These are phyloP conservation scores for Cosmopolites sordidus DNA, from an alignment of 2,888 invertebrate species.

Conservation along the genomic window DNA sequence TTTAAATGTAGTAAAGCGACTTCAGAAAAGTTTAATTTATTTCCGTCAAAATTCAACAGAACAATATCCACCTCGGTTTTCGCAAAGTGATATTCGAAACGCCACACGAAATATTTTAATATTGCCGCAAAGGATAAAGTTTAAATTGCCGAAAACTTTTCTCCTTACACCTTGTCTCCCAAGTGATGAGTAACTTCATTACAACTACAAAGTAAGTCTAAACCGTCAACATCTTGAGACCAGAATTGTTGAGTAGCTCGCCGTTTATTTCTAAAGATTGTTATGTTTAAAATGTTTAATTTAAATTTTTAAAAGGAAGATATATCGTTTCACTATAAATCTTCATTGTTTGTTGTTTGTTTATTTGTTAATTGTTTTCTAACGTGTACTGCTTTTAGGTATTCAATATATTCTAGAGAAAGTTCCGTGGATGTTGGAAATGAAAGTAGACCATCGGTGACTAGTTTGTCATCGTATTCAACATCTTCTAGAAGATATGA, in stretches of 20 bases:
- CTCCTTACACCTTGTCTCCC: neutral
- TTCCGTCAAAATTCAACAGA: no score
- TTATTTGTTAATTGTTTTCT: no score
- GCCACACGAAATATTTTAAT: neutral
- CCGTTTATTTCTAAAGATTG: no score
- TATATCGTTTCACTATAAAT: no score
- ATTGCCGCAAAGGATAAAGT: neutral
- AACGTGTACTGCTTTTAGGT: slow-evolving; percentile 30
- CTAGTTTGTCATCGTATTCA: slow-evolving; percentile 47
- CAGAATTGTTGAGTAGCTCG: no score
- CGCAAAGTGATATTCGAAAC: no score
- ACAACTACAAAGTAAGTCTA: neutral
- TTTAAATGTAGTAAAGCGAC: no score
- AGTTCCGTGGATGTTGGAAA: slow-evolving; percentile 47
- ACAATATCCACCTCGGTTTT: no score
- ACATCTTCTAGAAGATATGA: slow-evolving; percentile 48
- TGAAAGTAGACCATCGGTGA: slow-evolving; percentile 48
- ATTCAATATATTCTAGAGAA: slow-evolving; percentile 46
- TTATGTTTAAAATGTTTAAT: no score
- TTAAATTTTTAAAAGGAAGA: no score
- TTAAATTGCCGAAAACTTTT: neutral
- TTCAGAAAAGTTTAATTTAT: no score
- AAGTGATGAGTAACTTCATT: neutral
- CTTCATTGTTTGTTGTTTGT: no score
- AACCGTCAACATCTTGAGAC: neutral